Conservation (phyloP, 1,140 invertebrate species). For the Leptinotarsa undecemlineata region DNA sequence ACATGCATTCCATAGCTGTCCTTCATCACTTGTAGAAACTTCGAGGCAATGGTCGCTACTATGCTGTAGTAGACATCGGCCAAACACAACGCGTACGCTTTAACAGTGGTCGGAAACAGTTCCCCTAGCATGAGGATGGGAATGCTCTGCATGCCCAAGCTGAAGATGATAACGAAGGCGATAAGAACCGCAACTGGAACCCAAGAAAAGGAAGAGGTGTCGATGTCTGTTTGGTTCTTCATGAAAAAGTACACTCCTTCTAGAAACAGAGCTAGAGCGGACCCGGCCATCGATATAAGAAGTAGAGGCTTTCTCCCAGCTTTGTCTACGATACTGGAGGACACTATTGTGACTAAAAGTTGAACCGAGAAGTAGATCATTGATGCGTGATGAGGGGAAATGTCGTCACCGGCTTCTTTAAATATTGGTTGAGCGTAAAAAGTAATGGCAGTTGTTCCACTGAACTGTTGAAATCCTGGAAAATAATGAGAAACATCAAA, state of each 20-base stretch:
- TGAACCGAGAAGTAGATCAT: constrained; percentile 71
- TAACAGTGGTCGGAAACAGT: constrained; percentile 73
- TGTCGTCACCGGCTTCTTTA: constrained; percentile 59
- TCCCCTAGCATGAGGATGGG: constrained; percentile 75
- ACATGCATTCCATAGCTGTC: constrained; percentile 67
- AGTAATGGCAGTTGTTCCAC: constrained; percentile 73
- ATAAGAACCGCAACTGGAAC: constrained; percentile 70
- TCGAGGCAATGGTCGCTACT: constrained; percentile 74
- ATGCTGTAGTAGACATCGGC: constrained; percentile 72
- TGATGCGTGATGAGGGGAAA: constrained; percentile 45
- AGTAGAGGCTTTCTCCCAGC: constrained; percentile 71
- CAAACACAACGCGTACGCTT: constrained; percentile 70
- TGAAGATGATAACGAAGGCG: constrained; percentile 71
- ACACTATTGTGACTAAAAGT: constrained; percentile 65
- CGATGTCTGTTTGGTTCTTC: constrained; percentile 40
- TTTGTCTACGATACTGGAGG: constrained; percentile 71
- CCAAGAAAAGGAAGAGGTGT: constrained; percentile 37
- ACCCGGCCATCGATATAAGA: constrained; percentile 63
- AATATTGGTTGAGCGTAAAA: constrained; percentile 78
- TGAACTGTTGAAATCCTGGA: constrained; percentile 73
- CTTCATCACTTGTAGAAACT: constrained; percentile 70
- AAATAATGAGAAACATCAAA: too few relatives aligned
- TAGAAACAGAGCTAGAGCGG: constrained; percentile 59
- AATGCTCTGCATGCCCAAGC: constrained; percentile 71
- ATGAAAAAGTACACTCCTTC: constrained; percentile 68